phyloP scores from a whole-genome alignment of 2,888 invertebrate genomes.

The Lithodes maja region DNA sequence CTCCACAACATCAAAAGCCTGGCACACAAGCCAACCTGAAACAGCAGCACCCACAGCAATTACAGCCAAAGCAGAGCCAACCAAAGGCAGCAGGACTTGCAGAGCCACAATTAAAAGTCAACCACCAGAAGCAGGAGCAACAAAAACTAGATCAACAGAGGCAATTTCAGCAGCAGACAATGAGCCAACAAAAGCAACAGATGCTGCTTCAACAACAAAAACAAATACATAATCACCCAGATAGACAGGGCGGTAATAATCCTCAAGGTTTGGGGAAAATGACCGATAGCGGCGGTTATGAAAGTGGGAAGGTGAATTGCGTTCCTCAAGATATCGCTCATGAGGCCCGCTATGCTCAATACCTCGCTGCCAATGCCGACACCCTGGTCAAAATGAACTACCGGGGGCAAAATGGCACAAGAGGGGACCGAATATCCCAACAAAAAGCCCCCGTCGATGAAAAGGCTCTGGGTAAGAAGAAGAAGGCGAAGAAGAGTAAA shows the following conservation, averaged over 20 bases:
- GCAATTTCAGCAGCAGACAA: slow-evolving; percentile 71
- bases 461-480: slow-evolving; percentile 70
- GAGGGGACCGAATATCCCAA: slow-evolving; percentile 28
- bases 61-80: slow-evolving; percentile 23
- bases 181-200: slow-evolving; percentile 68
- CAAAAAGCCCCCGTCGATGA: slow-evolving; percentile 32
- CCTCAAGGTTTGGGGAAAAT: background rate
- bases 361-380: slow-evolving; percentile 64
- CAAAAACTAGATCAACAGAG: slow-evolving; percentile 73
- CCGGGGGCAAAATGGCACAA: slow-evolving; percentile 34
- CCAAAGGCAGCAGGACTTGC: background rate
- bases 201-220: slow-evolving; percentile 44
- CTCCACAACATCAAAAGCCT: slow-evolving; percentile 4
- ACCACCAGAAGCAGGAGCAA: slow-evolving; percentile 71
- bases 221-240: slow-evolving; percentile 60
- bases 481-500: slow-evolving; percentile 72
- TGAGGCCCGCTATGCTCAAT: slow-evolving; percentile 69
- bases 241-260: background rate
- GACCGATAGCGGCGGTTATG: background rate
- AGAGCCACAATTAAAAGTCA: background rate
- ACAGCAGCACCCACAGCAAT: slow-evolving; percentile 58
- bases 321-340: slow-evolving; percentile 61
- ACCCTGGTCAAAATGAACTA: slow-evolving; percentile 61
- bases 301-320: slow-evolving; percentile 11
- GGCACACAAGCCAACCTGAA: background rate